Base-by-base conservation (phyloP, 1,140 invertebrate genomes). In the Polyergus mexicanus region DNA sequence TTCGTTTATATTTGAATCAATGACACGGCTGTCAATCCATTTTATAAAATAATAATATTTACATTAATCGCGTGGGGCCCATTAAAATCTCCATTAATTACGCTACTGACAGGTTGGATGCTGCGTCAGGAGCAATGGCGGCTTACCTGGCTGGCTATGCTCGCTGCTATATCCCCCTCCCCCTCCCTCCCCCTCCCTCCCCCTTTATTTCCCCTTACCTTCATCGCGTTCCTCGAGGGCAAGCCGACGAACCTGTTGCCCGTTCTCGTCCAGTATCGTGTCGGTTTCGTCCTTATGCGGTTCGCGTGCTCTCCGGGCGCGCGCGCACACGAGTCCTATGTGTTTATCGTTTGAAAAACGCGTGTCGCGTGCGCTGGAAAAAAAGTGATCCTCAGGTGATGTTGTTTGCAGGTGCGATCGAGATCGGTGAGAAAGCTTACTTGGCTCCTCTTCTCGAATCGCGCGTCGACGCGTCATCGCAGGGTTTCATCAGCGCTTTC, bases 61-160 rank as follows among this genome's bases (percentile, higher is more conserved):
- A 47, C 25, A n/a, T 8, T 44, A 47, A 60, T 38, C 44, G 68
- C 32, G 32, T 32, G 32, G 16, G 35, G n/a, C 44, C 28, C 25
- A 3, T 13, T 38, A 19, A 13, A 28, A 5, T 16, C 32, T 60
- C 54, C 54, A 13, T 62, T 60, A 25, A n/a, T 51, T 87, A 90
- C 88, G 88, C 88, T 85, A 89, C 56, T 90, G 88, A 1, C 75
- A 69, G 69, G 71, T 74, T 87, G 89, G 90, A 91, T 90, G 89
- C 89, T 90, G 90, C 87, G 87, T 87, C 87, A 90, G 85, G 85
- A 91, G 90, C 89, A 91, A 91, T 91, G 90, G 90, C 90, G 90
- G 89, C 89, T 84, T 74, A 83, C 68, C 75, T 88, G 69, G 86
- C 84, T 88, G 84, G 88, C 89, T 78, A 86, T 78, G 78, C 89